These are phyloP conservation scores for Siniperca obscura DNA, from an alignment of 2,797 vertebrate genomes.

Conservation along the genomic window DNA sequence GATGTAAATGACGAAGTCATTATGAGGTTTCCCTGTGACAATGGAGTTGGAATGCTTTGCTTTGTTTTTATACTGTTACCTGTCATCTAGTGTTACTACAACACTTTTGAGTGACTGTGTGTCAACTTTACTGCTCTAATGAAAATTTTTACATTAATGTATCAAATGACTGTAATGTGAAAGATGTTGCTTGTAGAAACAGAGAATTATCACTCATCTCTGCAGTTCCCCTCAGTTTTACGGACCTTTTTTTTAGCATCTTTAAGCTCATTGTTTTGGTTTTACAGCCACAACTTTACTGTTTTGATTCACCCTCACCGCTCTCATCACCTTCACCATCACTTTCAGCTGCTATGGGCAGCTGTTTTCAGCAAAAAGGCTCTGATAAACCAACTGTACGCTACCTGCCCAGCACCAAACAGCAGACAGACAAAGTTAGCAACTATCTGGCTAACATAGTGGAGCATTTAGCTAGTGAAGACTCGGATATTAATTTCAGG, in stretches of 20 bases:
- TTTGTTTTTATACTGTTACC: background rate
- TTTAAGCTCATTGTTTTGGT: background rate
- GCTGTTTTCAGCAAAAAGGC: background rate
- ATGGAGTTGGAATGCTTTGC: background rate
- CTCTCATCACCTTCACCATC: too few species aligned
- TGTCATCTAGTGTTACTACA: background rate
- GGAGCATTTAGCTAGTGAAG: too few species aligned
- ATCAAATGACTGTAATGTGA: background rate
- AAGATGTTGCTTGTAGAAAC: background rate
- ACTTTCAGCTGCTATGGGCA: background rate
- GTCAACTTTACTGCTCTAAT: background rate
- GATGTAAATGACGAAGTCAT: conserved; percentile 31
- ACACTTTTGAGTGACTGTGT: background rate
- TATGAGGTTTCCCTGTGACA: background rate
- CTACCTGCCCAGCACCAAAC: too few species aligned
- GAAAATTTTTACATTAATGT: background rate
- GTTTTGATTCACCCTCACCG: background rate
- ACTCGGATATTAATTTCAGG: too few species aligned
- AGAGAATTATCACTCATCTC: background rate
- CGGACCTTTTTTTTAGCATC: background rate
- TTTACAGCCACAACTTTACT: background rate
- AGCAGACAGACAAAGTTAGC: too few species aligned
- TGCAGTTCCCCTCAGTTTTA: background rate
- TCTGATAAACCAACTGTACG: background rate
- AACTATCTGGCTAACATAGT: too few species aligned